Conservation (phyloP, 2,888 invertebrate species). For the Chrysolina americana region DNA sequence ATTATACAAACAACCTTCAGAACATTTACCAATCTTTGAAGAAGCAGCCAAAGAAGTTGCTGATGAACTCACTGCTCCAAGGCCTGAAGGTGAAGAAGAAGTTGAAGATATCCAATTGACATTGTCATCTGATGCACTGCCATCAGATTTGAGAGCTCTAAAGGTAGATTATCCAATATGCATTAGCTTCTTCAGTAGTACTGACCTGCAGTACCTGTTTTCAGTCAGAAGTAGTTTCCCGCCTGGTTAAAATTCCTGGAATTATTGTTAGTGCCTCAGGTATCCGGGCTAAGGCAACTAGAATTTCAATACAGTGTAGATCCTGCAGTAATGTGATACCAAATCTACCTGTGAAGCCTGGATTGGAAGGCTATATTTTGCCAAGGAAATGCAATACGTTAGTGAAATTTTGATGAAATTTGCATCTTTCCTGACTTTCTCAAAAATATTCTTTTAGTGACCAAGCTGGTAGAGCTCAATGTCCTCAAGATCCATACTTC, state of each 20-base stretch:
- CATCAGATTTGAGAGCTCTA: constrained; percentile 85
- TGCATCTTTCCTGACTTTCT: constrained; percentile 5
- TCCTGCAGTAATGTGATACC: constrained; percentile 92
- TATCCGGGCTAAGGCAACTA: constrained; percentile 95
- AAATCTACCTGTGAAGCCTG: constrained; percentile 92
- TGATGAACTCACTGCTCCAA: constrained; percentile 95
- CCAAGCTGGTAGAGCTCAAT: constrained; percentile 92
- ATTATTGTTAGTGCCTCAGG: constrained; percentile 95
- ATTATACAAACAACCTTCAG: constrained; percentile 91
- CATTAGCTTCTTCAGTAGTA: neutral
- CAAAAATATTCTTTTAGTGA: constrained; percentile 74
- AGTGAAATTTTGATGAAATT: constrained; percentile 64
- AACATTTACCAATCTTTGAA: constrained; percentile 94
- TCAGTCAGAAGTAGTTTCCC: constrained; percentile 93
- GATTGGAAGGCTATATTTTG: constrained; percentile 95
- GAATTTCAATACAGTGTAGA: constrained; percentile 95
- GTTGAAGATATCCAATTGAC: constrained; percentile 94
- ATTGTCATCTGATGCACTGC: constrained; percentile 86
- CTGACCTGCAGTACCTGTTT: constrained; percentile 54
- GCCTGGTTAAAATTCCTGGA: constrained; percentile 94
- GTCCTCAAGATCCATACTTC: constrained; percentile 97
- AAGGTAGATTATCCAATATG: constrained; percentile 74
- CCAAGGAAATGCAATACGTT: constrained; percentile 95
- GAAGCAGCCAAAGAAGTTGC: constrained; percentile 97
- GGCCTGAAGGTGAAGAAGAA: constrained; percentile 90